Base-by-base conservation (phyloP, 2,888 invertebrate genomes). In the Lepidochrysops patricia region DNA sequence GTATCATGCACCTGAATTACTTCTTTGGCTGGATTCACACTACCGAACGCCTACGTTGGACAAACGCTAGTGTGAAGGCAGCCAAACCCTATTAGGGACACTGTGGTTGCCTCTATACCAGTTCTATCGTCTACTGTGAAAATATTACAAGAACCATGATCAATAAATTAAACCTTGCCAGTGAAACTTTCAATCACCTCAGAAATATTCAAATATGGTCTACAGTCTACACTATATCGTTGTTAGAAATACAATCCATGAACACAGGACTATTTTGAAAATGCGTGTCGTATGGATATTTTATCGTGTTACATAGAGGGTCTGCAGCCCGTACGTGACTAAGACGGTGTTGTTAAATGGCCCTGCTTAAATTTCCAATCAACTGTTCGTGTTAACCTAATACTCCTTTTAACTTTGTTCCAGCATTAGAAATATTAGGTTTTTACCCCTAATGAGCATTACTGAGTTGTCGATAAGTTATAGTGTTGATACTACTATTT, bases 201-300 rank as follows among this genome's bases (percentile, higher is more conserved):
- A 29, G 7, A 6, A 29, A 9, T 29, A n/a, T 15, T 43, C 3
- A 43, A 43, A 43, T 23, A 12, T 43, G 0, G 12, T n/a, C n/a
- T 6, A 29, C 29, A 29, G 29, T 9, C 19, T 59, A 26, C 25
- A 9, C n/a, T 13, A 12, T 34, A 59, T 35, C 50, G 12, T 26
- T 13, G 58, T 52, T 35, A 68, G 72, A 70, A 72, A 72, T 63
- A 68, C 66, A 68, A 72, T 66, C 66, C 67, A 66, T 65, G 65
- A 68, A 67, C 68, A 69, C 67, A 69, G 64, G 63, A 70, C 70
- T 72, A 72, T 72, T 72, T 70, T 70, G 67, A 70, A 67, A 66
- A 65, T 64, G 66, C 61, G 65, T 67, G 66, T 65, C 68, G 65
- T 70, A 63, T 67, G 62, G 65, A 58, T 64, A 68, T 69, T 71